Conservation (phyloP, 2,113 vertebrate genomes). For the Cynopterus brachyotis region DNA sequence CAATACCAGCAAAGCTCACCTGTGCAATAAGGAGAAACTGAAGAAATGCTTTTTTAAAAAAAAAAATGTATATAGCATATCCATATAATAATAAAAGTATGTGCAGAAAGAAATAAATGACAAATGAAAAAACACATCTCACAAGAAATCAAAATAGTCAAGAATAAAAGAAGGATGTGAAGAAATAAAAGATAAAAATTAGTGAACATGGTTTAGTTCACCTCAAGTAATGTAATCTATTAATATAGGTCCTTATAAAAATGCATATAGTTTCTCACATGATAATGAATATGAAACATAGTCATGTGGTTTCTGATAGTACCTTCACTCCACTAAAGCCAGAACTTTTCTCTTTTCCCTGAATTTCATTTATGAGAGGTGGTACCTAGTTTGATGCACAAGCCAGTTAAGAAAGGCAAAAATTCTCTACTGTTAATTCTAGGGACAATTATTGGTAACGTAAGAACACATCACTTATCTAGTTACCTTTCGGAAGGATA, state of each 20-base stretch:
- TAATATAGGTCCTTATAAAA: slow-evolving; percentile 37
- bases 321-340: slow-evolving; percentile 18
- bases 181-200: neutral
- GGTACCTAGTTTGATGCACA: neutral
- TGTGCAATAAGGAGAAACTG: neutral
- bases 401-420: slow-evolving; percentile 14
- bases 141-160: neutral
- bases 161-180: neutral
- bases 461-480: slow-evolving; percentile 59
- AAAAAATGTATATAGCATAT: neutral
- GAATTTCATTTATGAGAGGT: slow-evolving; percentile 27
- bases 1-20: neutral
- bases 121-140: neutral
- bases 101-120: neutral
- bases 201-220: neutral
- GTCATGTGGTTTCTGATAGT: neutral
- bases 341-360: slow-evolving; percentile 17
- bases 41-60: neutral
- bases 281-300: neutral
- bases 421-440: slow-evolving; percentile 46
- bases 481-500: slow-evolving; percentile 63
- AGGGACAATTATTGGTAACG: slow-evolving; percentile 73
- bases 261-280: neutral
- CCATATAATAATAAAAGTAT: slow-evolving; percentile 16
- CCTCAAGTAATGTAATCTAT: neutral